These are phyloP conservation scores for Heterodera filipjevi DNA, from an alignment of 2,888 invertebrate genomes.

Conservation along the genomic window DNA sequence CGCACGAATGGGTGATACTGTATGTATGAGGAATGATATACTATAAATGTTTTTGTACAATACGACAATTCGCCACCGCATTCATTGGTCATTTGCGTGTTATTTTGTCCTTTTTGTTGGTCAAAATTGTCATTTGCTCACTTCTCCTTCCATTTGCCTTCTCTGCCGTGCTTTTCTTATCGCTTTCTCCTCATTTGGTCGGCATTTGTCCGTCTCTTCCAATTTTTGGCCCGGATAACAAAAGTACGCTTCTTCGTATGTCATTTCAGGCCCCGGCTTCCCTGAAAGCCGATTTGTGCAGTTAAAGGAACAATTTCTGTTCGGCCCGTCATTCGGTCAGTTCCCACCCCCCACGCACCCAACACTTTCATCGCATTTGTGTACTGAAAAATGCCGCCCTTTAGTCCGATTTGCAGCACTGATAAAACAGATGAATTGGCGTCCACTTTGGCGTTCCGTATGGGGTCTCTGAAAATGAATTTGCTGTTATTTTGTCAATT, in stretches of 20 bases:
- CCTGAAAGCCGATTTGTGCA: conserved; percentile 37
- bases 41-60: neutral
- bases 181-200: conserved; percentile 7
- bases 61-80: neutral
- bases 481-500: neutral
- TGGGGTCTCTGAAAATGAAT: conserved; percentile 55
- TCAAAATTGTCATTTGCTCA: neutral
- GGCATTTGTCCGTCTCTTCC: conserved; percentile 39
- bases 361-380: conserved; percentile 60
- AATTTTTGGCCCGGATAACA: conserved; percentile 56
- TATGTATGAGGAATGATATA: neutral
- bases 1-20: too few relatives aligned
- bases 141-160: neutral
- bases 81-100: neutral
- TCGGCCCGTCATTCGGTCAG: neutral
- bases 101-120: neutral
- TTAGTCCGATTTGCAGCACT: conserved; percentile 62
- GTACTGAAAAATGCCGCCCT: conserved; percentile 65
- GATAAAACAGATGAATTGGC: conserved; percentile 63
- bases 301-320: neutral
- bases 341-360: neutral
- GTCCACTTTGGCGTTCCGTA: conserved; percentile 61
- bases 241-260: conserved; percentile 63
- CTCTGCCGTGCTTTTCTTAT: neutral
- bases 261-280: conserved; percentile 54